Base-by-base conservation (phyloP, 2,113 vertebrate genomes). In the Campylorhamphus procurvoides region DNA sequence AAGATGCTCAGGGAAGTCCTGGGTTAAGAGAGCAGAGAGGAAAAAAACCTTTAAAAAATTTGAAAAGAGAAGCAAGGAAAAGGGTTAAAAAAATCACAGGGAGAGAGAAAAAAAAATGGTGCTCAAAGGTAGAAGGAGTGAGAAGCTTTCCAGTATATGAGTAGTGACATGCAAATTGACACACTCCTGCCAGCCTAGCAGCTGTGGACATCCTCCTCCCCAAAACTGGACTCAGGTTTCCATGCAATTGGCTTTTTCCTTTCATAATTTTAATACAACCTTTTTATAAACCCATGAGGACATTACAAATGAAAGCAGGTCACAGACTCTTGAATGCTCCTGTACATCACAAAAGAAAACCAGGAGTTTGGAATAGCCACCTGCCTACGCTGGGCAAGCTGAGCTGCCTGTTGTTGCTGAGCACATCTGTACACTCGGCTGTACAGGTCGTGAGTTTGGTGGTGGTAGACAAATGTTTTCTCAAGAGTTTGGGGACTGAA, bases 261-360 rank as follows among this genome's bases (percentile, higher is more conserved):
- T 58, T 88, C 13, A 20, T 50, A 47, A 40, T 67, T 92, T 91
- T 74, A 63, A 29, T 14, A 47, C 42, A 69, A 18, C 25, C 9
- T 46, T 85, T 82, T 37, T 35, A 35, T 35, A 89, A 93, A 82
- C 19, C 62, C 39, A n/a, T 19, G 42, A 80, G 29, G 37, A 71
- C 73, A 52, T 67, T n/a, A n/a, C 42, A 63, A 74, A 35, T 73
- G 53, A 88, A 96, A 93, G 22, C 55, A 90, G 59, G 90, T 84
- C 82, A 76, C 53, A 50, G 75, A 35, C 31, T 67, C 78, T 39
- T 37, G 71, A 93, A 31, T 4, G 11, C 19, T 76, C 37, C 18
- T 66, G 18, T 49, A 1, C 55, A 52, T 71, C 1, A 1, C 39
- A 80, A 67, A 33, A 84, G 42, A 24, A 85, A 63, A 40, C 0